Evolutionary conservation across 2,888 invertebrate species (phyloP).

Genomic region (Brachyptera putata): DNA sequence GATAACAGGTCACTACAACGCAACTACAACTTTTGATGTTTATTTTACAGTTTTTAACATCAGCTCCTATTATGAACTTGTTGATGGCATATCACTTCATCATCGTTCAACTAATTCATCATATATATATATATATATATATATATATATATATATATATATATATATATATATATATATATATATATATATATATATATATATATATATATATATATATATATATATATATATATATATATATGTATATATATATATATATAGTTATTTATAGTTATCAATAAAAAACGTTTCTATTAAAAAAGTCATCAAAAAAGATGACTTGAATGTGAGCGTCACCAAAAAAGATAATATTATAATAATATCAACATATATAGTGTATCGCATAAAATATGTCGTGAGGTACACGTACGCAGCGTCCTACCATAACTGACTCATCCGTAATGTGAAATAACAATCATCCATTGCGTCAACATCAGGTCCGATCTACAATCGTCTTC

Average conservation of each 20-base stretch:
- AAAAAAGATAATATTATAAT: constrained; percentile 20
- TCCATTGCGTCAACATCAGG: background rate
- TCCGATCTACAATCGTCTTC: background rate
- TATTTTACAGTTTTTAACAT: constrained; percentile 11
- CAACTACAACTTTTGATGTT: constrained; percentile 28
- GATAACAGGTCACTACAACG: constrained; percentile 31
- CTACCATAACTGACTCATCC: too few species aligned
- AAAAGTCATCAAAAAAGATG: constrained; percentile 31
- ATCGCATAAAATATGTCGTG: background rate
- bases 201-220: too few species aligned
- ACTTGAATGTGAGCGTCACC: constrained; percentile 25
- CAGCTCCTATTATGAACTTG: background rate
- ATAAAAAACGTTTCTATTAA: constrained; percentile 34
- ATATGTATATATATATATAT: too few species aligned
- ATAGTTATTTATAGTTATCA: constrained; percentile 24
- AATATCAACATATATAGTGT: constrained; percentile 17
- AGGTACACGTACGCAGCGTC: constrained; percentile 7
- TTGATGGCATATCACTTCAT: constrained; percentile 13
- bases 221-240: too few species aligned
- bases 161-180: too few species aligned
- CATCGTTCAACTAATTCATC: constrained; percentile 16
- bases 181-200: too few species aligned
- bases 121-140: too few species aligned
- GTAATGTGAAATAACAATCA: background rate
- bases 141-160: too few species aligned